phyloP scores from a whole-genome alignment of 2,888 invertebrate species.

The Notocelia uddmanniana region DNA sequence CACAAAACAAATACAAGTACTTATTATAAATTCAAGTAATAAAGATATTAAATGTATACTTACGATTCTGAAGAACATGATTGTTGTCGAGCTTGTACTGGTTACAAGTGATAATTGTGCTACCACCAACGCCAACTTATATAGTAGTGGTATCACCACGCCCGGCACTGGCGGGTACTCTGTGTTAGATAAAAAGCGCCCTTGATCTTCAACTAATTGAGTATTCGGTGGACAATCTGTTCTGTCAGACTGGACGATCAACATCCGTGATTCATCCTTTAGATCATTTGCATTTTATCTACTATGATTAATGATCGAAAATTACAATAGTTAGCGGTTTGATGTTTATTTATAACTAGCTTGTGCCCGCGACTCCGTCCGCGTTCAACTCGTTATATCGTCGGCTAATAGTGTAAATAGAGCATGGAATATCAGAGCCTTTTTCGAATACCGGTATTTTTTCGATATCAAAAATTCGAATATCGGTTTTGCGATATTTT shows the following conservation, averaged over 20 bases:
- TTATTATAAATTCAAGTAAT: constrained; percentile 38
- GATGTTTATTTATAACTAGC: constrained; percentile 1
- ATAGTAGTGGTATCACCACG: constrained; percentile 73
- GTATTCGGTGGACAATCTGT: constrained; percentile 62
- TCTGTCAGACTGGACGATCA: constrained; percentile 58
- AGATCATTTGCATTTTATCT: constrained; percentile 3
- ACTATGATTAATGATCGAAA: constrained; percentile 27
- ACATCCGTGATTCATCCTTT: constrained; percentile 65
- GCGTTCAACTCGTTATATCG: too few relatives aligned
- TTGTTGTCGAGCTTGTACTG: constrained; percentile 68
- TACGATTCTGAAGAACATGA: constrained; percentile 81
- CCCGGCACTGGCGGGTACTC: constrained; percentile 61
- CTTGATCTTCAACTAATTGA: constrained; percentile 81
- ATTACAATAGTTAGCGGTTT: constrained; percentile 28
- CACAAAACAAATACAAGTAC: neutral
- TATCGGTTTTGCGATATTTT: too few relatives aligned
- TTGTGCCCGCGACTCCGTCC: too few relatives aligned
- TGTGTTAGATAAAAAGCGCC: constrained; percentile 73
- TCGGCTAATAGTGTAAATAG: too few relatives aligned
- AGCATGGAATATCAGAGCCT: too few relatives aligned
- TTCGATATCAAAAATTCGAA: too few relatives aligned
- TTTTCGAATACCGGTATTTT: too few relatives aligned
- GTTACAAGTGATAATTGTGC: constrained; percentile 74
- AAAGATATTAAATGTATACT: constrained; percentile 53
- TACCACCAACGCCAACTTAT: constrained; percentile 64